Base-by-base conservation (phyloP, 2,113 vertebrate species). In the Pelecanoides urinatrix region DNA sequence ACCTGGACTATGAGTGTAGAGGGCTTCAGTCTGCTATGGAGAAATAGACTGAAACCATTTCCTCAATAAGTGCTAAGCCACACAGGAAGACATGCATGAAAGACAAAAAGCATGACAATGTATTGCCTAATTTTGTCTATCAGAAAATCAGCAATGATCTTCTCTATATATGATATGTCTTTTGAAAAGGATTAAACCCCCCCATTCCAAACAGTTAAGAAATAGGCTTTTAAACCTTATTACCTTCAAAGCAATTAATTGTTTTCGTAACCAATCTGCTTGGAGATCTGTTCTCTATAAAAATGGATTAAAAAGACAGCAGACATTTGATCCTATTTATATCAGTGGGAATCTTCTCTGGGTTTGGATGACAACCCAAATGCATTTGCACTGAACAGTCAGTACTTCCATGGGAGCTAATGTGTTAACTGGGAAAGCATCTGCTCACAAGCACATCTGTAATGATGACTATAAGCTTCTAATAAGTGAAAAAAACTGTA, bases 361-460 rank as follows among this genome's bases (percentile, higher is more conserved):
- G 3, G 7, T 76, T 82, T 93, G 38, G 34, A 70, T 65, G 49
- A 73, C 17, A 79, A 53, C 5, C 4, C 29, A 86, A 88, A 97
- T 67, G 30, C 27, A 32, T 88, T 81, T 89, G 27, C 71, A 42
- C 27, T 94, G 73, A 90, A 40, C 18, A 81, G 20, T 83, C 73
- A 77, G 32, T 75, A 58, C 66, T 94, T 94, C 73, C 25, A 55
- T 63, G 45, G 58, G 68, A 94, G 32, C n/a, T 44, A 90, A 83
- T 34, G 81, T 83, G 93, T 95, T 97, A 96, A 94, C 59, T 61
- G 42, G 32, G 42, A 96, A 94, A 94, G 92, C 7, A 40, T 85
- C 73, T 86, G 47, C 92, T 89, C 67, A 76, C 78, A 93, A 86
- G 50, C 40, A 94, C 49, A 91, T 95, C 38, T 74, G 63, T 94